Base-by-base conservation (phyloP, 2,888 invertebrate genomes). In the Galeruca laticollis region DNA sequence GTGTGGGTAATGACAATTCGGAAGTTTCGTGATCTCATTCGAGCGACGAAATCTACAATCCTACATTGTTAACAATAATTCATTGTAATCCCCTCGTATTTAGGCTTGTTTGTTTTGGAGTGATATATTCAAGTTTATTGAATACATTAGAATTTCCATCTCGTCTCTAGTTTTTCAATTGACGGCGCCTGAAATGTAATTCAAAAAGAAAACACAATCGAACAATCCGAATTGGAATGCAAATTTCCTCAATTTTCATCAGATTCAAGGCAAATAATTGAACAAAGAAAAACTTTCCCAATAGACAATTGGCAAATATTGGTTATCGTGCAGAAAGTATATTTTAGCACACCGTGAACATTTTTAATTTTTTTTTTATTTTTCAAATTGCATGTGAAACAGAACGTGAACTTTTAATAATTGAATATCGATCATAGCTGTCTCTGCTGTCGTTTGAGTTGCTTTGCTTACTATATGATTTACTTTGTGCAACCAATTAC, bases 401-500 rank as follows among this genome's bases (percentile, higher is more conserved):
- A 76, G 76, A 77, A 77, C 75, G 77, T 77, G 77, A 78, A 79
- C 76, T 77, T 78, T 79, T 77, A 78, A 78, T 80, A 80, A 80
- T 79, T 78, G 78, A 79, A 78, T 80, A 80, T 80, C 77, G 79
- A 80, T 68, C 72, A 60, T 60, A 72, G 68, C 71, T 72, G 72
- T 69, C 71, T 71, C 71, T 72, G 33, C 71, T 73, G 71, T 73
- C 73, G 73, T 70, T 69, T 67, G 69, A 73, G 69, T 74, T 77
- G 77, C 77, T 78, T 76, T 77, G 77, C 77, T 78, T 76, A 77
- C 78, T 77, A 74, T 80, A 79, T 78, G 78, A 81, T 82, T 82
- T 79, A 80, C 79, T 82, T 81, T 81, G 81, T 81, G 79, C 79
- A 80, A 77, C 78, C 80, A 80, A 81, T 82, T 82, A 82, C 80